A percentile compares a stretch with the other conserved stretches of the same genome.
These are phyloP conservation scores for Kuschelorhynchus macadamiae DNA, from an alignment of 2,888 invertebrate genomes.

Conservation along the genomic window DNA sequence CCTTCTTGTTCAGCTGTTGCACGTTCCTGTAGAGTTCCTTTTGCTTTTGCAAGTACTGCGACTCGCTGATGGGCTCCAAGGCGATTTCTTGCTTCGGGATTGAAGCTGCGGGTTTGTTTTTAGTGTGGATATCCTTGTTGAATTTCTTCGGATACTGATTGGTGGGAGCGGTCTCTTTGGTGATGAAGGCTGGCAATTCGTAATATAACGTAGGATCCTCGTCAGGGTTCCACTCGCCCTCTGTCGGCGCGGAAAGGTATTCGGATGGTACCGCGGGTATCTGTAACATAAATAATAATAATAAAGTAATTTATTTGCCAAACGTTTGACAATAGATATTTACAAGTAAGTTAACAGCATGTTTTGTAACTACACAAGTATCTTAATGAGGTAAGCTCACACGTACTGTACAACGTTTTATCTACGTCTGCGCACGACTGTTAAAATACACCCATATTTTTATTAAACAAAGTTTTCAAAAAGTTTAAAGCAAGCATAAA, in stretches of 20 bases:
- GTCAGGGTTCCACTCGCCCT: slow-evolving; percentile 66
- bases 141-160: slow-evolving; percentile 75
- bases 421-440: too few relatives aligned
- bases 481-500: too few relatives aligned
- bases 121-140: slow-evolving; percentile 68
- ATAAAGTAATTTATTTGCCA: too few relatives aligned
- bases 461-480: too few relatives aligned
- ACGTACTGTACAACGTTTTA: too few relatives aligned
- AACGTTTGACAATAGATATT: too few relatives aligned
- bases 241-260: slow-evolving; percentile 68
- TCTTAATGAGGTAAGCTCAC: too few relatives aligned
- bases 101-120: slow-evolving; percentile 61
- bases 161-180: slow-evolving; percentile 69
- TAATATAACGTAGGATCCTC: slow-evolving; percentile 65
- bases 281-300: too few relatives aligned
- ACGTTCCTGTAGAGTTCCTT: slow-evolving; percentile 62
- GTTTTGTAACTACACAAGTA: too few relatives aligned
- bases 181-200: slow-evolving; percentile 66
- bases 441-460: too few relatives aligned
- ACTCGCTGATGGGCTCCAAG: slow-evolving; percentile 66
- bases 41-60: slow-evolving; percentile 63
- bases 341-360: too few relatives aligned
- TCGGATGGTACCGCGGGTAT: slow-evolving; percentile 69
- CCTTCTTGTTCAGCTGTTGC: slow-evolving; percentile 70
- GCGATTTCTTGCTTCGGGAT: slow-evolving; percentile 70